Evolutionary conservation across 2,113 vertebrate genomes (phyloP).

Genomic region (Neofelis nebulosa): DNA sequence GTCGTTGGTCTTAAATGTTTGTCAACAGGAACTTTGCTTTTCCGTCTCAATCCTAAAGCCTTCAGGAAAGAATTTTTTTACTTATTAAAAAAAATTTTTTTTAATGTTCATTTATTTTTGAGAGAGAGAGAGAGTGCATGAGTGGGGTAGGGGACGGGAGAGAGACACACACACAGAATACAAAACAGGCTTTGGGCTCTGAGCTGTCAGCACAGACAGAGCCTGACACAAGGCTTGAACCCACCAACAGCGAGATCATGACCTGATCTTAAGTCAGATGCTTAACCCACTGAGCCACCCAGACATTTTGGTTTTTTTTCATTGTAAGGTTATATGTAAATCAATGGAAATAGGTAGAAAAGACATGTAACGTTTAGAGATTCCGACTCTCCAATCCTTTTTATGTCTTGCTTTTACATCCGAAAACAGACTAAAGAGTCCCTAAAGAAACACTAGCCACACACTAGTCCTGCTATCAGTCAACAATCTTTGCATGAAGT

Average conservation of each 20-base stretch:
- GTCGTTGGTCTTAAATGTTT: background rate
- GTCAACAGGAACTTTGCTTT: background rate
- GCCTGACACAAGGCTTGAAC: no score
- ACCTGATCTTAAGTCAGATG: no score
- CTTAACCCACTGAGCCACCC: no score
- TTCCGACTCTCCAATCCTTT: background rate
- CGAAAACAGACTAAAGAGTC: background rate
- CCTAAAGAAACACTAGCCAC: background rate
- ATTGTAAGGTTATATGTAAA: slow-evolving; percentile 5
- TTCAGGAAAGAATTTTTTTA: background rate
- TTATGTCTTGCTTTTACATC: background rate
- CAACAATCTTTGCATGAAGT: background rate
- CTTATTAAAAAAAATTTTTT: no score
- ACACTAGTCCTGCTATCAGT: background rate
- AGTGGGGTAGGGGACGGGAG: no score
- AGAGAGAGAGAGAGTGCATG: no score
- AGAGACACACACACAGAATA: no score
- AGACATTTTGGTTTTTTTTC: background rate
- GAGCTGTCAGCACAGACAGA: no score
- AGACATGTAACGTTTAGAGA: background rate
- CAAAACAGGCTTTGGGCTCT: no score
- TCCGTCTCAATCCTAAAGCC: background rate
- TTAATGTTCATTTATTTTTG: no score
- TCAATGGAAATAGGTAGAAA: background rate
- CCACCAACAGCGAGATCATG: no score